Evolutionary conservation across 2,888 invertebrate species (phyloP).

Genomic region (Megaustenia siamemsis): DNA sequence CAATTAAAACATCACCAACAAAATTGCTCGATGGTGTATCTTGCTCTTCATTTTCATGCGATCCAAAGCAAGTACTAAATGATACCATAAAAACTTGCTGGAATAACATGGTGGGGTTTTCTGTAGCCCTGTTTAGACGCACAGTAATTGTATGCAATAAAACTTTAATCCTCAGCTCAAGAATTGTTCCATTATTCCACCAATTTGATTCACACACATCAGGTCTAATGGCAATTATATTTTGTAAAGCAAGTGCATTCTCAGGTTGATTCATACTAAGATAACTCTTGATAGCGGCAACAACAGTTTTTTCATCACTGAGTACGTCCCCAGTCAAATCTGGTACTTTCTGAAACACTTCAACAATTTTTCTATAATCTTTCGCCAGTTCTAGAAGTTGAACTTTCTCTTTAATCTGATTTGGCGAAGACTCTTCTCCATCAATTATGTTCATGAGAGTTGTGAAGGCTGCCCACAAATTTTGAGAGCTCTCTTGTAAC

Average conservation of each 20-base stretch:
- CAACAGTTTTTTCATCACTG: not conserved
- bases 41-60: not conserved
- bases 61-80: not conserved
- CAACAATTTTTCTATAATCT: not conserved
- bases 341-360: not conserved
- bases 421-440: not conserved
- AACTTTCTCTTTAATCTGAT: not conserved
- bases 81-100: constrained; percentile 5
- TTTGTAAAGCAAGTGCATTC: not conserved
- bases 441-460: not conserved
- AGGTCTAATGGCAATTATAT: not conserved
- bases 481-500: not conserved
- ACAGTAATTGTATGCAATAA: not conserved
- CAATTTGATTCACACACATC: not conserved
- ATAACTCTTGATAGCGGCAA: not conserved
- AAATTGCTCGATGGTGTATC: not conserved
- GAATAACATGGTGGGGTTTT: not conserved
- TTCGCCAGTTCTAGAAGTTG: not conserved
- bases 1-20: not conserved
- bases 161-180: not conserved
- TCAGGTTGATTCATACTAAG: not conserved
- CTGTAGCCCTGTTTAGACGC: not conserved
- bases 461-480: constrained; percentile 14
- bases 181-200: not conserved
- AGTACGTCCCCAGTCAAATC: not conserved